A percentile compares a stretch with the other conserved stretches of the same genome.
Conservation (phyloP, 1,140 invertebrate species). For the Galendromus occidentalis region DNA sequence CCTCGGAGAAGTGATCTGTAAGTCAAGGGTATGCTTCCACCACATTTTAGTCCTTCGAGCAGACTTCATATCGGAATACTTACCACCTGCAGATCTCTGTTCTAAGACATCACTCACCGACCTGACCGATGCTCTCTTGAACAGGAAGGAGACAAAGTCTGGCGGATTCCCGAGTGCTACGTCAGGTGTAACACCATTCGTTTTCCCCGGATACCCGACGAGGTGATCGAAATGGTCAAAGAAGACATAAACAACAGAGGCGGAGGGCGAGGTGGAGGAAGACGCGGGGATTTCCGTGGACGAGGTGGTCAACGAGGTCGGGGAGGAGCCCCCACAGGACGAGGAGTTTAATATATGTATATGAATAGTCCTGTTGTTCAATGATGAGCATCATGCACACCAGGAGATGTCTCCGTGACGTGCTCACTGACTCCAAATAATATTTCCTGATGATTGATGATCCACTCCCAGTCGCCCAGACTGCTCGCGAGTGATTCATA, state of each 20-base stretch:
- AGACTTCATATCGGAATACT: too few species aligned
- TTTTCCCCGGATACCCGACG: constrained; percentile 92
- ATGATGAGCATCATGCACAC: too few species aligned
- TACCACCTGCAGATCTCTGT: too few species aligned
- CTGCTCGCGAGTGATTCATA: too few species aligned
- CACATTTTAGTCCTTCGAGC: too few species aligned
- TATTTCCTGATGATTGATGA: too few species aligned
- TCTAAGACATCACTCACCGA: too few species aligned
- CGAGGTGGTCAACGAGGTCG: background rate
- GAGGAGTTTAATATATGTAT: background rate
- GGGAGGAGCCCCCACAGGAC: background rate
- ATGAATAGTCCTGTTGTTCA: too few species aligned
- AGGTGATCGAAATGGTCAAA: constrained; percentile 96
- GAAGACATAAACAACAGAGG: constrained; percentile 40
- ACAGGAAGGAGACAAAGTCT: constrained; percentile 96
- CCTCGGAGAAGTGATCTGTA: constrained; percentile 93
- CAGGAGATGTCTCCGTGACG: too few species aligned
- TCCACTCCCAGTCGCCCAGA: too few species aligned
- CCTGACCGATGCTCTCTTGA: too few species aligned
- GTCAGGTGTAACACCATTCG: constrained; percentile 98
- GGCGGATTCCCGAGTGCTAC: constrained; percentile 98
- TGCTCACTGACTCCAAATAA: too few species aligned
- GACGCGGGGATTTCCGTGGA: constrained; percentile 1
- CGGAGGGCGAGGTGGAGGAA: background rate
- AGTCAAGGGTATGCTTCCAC: constrained; percentile 64